Evolutionary conservation across 2,113 vertebrate genomes (phyloP), one percentile per base, ranked within the genome.

Genomic region (Eulacestoma nigropectus): DNA sequence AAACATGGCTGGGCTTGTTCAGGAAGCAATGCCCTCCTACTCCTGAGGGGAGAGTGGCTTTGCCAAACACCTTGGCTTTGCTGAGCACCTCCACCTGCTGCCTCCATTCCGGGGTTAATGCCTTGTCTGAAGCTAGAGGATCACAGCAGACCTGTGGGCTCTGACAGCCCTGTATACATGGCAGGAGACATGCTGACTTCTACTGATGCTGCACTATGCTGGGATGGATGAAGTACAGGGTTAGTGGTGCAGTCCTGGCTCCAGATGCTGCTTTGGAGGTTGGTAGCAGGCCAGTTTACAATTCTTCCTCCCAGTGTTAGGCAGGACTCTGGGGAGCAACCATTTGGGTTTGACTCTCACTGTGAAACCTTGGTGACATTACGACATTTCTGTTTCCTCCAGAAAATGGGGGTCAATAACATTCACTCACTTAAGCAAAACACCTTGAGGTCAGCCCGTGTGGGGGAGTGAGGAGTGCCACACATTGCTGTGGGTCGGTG

Each of bases 301-400:
- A 16, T 32, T 87, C 27, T 67, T 87, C 42, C 9, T 85, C 47
- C 30, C 3, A 0, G 0, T 4, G 1, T 60, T 35, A 60, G 59
- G 30, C 25, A 44, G 53, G 35, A 67, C 27, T 80, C 68, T 14
- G 15, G 33, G 13, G 37, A 95, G 9, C 4, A 77, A 26, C 23
- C 16, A 7, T 53, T 88, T 65, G 50, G 8, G 15, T 77, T 76
- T 92, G 69, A 53, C 12, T 87, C 5, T 73, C 37, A 10, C 10
- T 65, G 53, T 22, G 25, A 39, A 90, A 14, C 33, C 32, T 75
- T 2, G 3, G 13, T 60, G 52, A 60, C 3, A 0, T 60, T 41
- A n/a, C 0, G 0, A 20, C 1, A 0, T 39, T 79, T 91, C 32
- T 2, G 6, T 55, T 90, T 88, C 83, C 39, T 59, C 1, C 6